Percentiles rank a stretch among this genome's conserved stretches.
Conservation (phyloP, 1,140 invertebrate species). For the Venturia canescens region DNA sequence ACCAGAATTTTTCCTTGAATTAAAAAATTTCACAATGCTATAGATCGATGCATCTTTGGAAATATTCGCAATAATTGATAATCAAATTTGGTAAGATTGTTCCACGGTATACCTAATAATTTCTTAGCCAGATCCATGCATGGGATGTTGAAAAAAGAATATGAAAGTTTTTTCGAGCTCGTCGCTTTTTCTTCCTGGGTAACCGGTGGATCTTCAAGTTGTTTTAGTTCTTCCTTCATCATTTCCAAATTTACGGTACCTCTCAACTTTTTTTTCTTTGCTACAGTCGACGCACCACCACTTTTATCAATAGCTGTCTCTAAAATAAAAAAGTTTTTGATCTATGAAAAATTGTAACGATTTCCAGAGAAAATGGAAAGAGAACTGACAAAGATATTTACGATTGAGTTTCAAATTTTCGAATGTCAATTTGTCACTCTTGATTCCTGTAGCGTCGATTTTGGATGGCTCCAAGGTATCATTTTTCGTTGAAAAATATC, state of each 20-base stretch:
- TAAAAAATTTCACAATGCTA: slow-evolving; percentile 9
- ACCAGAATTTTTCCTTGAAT: slow-evolving; percentile 79
- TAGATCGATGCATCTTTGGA: background rate
- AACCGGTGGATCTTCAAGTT: slow-evolving; percentile 68
- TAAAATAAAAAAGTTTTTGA: slow-evolving; percentile 22
- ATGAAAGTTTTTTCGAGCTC: slow-evolving; percentile 61
- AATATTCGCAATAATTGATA: no score
- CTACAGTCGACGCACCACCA: background rate
- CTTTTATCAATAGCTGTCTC: slow-evolving; percentile 44
- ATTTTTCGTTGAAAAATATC: background rate
- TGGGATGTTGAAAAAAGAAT: slow-evolving; percentile 72
- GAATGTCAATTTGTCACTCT: slow-evolving; percentile 39
- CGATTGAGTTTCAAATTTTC: slow-evolving; percentile 47
- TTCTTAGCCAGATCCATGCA: slow-evolving; percentile 78
- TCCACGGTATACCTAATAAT: slow-evolving; percentile 79
- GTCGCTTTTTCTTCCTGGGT: slow-evolving; percentile 65
- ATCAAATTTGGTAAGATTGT: background rate
- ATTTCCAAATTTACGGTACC: slow-evolving; percentile 61
- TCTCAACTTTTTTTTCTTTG: slow-evolving; percentile 54
- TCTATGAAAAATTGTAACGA: slow-evolving; percentile 20
- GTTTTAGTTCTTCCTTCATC: slow-evolving; percentile 67
- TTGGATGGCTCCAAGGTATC: background rate
- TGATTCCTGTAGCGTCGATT: background rate
- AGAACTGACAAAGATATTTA: slow-evolving; percentile 42
- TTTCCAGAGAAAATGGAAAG: slow-evolving; percentile 9